Conservation (phyloP, 2,888 invertebrate species). For the Tanypteryx hageni region DNA sequence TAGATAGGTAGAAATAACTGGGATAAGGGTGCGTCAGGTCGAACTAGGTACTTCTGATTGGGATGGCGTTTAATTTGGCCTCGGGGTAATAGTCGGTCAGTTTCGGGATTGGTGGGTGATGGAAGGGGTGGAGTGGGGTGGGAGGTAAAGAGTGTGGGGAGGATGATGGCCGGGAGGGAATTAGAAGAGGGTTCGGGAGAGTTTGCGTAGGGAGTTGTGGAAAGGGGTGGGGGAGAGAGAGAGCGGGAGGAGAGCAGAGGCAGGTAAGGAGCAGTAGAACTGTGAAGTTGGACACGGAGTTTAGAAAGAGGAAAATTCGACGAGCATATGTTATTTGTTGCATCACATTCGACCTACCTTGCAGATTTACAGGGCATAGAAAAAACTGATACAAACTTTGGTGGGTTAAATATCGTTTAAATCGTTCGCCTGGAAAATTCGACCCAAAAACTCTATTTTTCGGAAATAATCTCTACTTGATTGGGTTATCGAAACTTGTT, state of each 20-base stretch:
- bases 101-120: background rate
- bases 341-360: background rate
- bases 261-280: slow-evolving; percentile 8
- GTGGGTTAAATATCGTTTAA: background rate
- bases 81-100: slow-evolving; percentile 5
- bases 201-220: background rate
- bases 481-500: background rate
- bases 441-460: background rate
- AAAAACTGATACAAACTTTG: background rate
- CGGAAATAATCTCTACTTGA: background rate
- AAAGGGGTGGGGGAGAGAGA: background rate
- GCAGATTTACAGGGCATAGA: slow-evolving; percentile 8
- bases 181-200: background rate
- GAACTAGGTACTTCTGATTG: slow-evolving; percentile 1
- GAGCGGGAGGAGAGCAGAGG: background rate
- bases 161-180: background rate
- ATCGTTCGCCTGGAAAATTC: background rate
- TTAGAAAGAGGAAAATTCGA: slow-evolving; percentile 53
- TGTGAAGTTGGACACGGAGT: slow-evolving; percentile 42
- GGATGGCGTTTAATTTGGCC: slow-evolving; percentile 43
- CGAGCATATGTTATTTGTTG: slow-evolving; percentile 63
- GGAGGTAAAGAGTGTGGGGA: background rate
- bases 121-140: background rate
- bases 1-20: slow-evolving; percentile 25
- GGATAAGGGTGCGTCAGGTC: slow-evolving; percentile 24